These are phyloP conservation scores for Caenorhabditis plicata DNA, from an alignment of 2,888 invertebrate species.

Conservation along the genomic window DNA sequence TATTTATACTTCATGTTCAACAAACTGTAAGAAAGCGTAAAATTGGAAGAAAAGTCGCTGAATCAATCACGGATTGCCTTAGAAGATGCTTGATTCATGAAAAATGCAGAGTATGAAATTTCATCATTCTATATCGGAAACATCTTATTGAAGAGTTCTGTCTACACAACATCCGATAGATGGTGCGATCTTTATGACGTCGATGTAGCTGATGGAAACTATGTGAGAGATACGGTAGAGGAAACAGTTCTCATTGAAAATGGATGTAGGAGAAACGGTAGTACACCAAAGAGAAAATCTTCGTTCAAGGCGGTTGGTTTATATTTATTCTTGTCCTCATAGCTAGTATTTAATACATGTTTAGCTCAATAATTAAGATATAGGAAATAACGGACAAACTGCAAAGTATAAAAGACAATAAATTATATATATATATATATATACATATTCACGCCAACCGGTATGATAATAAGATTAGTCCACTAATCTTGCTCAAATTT, in stretches of 20 bases:
- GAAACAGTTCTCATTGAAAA: conserved; percentile 61
- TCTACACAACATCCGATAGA: conserved; percentile 43
- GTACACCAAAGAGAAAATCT: conserved; percentile 14
- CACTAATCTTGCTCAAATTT: too few relatives aligned
- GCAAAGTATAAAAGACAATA: too few relatives aligned
- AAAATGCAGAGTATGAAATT: conserved; percentile 41
- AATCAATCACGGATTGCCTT: conserved; percentile 48
- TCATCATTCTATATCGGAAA: neutral
- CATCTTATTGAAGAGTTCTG: conserved; percentile 41
- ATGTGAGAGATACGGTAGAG: conserved; percentile 40
- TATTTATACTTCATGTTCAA: conserved; percentile 60
- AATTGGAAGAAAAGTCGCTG: conserved; percentile 12
- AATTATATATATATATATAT: too few relatives aligned
- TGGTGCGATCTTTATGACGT: conserved; percentile 43
- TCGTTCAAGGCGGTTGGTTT: too few relatives aligned
- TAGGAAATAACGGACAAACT: too few relatives aligned
- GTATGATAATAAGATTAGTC: too few relatives aligned
- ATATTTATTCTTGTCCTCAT: too few relatives aligned
- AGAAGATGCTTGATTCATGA: conserved; percentile 38
- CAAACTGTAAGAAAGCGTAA: conserved; percentile 33
- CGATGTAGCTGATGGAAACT: conserved; percentile 29
- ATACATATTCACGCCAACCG: too few relatives aligned
- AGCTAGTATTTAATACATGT: too few relatives aligned
- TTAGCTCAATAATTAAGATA: too few relatives aligned
- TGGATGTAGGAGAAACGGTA: conserved; percentile 41